A percentile compares a stretch with the other conserved stretches of the same genome.
Conservation (phyloP, 2,888 invertebrate genomes). For the Phyllotreta cruciferae region DNA sequence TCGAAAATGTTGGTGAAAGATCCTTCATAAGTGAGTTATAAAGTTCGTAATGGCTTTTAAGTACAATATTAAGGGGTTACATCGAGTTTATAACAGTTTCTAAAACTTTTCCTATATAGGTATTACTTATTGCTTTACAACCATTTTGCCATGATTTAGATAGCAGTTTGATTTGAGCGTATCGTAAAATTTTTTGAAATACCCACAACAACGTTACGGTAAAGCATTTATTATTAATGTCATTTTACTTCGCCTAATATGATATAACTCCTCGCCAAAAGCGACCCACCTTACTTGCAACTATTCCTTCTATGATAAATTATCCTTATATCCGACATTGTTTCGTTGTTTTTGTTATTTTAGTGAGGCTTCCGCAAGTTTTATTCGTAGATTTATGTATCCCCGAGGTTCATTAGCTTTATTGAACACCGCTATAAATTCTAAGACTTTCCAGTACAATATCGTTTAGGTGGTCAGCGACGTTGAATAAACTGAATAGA, state of each 20-base stretch:
- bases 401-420: conserved; percentile 59
- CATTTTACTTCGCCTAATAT: not conserved
- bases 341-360: conserved; percentile 48
- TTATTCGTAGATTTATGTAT: conserved; percentile 55
- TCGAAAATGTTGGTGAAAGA: no score
- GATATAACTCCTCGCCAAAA: conserved; percentile 4
- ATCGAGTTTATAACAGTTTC: no score
- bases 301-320: conserved; percentile 34
- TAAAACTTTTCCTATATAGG: no score
- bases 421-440: conserved; percentile 59
- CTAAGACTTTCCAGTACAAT: conserved; percentile 54
- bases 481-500: conserved; percentile 58
- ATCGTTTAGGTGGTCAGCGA: conserved; percentile 57
- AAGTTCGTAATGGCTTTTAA: no score
- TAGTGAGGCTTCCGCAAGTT: conserved; percentile 46
- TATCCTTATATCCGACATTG: conserved; percentile 34
- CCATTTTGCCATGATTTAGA: no score
- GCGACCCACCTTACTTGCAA: conserved; percentile 1
- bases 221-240: not conserved
- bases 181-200: no score
- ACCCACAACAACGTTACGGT: not conserved
- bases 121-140: no score
- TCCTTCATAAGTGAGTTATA: no score
- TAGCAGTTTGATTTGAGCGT: no score
- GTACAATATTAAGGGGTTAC: no score